These are phyloP conservation scores for Phataginus tetradactyla DNA, from an alignment of 2,797 vertebrate species.

Conservation along the genomic window DNA sequence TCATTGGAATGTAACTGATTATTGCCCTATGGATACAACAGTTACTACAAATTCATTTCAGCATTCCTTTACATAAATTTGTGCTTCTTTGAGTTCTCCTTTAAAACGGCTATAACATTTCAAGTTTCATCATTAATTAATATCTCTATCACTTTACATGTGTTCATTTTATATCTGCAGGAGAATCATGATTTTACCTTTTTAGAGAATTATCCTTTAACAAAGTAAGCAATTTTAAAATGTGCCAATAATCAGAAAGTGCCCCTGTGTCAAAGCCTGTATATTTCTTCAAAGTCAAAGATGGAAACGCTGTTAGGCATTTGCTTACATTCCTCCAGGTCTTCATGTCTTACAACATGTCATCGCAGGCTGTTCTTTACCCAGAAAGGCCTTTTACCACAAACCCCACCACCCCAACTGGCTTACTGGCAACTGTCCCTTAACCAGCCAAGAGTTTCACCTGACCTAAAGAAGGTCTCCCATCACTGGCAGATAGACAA, in stretches of 20 bases:
- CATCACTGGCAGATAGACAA: background rate
- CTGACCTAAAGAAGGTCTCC: background rate
- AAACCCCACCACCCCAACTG: background rate
- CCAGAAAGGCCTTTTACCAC: background rate
- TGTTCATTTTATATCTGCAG: background rate
- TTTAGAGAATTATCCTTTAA: constrained; percentile 21
- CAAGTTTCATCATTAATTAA: background rate
- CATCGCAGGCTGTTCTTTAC: background rate
- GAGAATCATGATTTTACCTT: background rate
- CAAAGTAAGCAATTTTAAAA: background rate
- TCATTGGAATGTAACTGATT: background rate
- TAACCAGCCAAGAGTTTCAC: background rate
- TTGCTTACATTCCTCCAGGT: background rate
- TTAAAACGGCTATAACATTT: background rate
- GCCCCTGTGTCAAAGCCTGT: background rate
- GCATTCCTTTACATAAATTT: background rate
- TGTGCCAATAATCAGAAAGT: background rate
- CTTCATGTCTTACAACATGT: background rate
- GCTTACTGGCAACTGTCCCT: background rate
- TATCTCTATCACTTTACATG: background rate
- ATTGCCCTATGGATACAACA: background rate
- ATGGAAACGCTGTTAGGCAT: background rate
- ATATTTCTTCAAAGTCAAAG: background rate
- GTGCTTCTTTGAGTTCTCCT: background rate
- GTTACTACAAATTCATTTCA: background rate